A percentile compares a stretch with the other conserved stretches of the same genome.
phyloP scores from a whole-genome alignment of 2,888 invertebrate genomes.

The Drosophila niveifrons region DNA sequence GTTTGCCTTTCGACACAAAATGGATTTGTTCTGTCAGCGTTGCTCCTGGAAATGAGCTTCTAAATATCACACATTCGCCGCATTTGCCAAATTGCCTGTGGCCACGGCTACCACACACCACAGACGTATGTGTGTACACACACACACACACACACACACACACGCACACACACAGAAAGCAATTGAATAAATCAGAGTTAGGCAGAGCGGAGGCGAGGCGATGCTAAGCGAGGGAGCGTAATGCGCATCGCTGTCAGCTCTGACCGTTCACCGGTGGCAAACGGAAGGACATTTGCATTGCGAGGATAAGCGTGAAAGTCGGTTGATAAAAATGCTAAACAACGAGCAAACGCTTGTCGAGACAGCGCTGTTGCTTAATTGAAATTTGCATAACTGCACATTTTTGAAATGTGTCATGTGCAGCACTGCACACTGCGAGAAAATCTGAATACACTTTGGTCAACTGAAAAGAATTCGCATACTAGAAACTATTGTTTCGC shows the following conservation, averaged over 20 bases:
- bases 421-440: constrained; percentile 10
- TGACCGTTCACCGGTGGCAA: constrained; percentile 33
- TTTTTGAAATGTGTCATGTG: constrained; percentile 51
- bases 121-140: background rate
- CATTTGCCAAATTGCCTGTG: constrained; percentile 47
- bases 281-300: constrained; percentile 52
- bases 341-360: constrained; percentile 26
- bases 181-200: constrained; percentile 50
- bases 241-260: constrained; percentile 37
- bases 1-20: constrained; percentile 26
- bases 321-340: constrained; percentile 59
- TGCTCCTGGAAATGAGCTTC: constrained; percentile 30
- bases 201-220: background rate
- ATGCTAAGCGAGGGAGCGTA: constrained; percentile 17
- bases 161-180: constrained; percentile 7
- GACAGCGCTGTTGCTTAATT: constrained; percentile 56
- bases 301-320: constrained; percentile 46
- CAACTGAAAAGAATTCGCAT: too few species aligned
- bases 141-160: constrained; percentile 17
- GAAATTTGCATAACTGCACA: constrained; percentile 66
- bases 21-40: constrained; percentile 14
- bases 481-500: too few species aligned
- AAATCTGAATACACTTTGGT: background rate
- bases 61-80: constrained; percentile 45
- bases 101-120: constrained; percentile 31